A percentile compares a stretch with the other conserved stretches of the same genome.
Evolutionary conservation across 1,140 invertebrate species (phyloP).

Genomic region (Cydia fagiglandana): DNA sequence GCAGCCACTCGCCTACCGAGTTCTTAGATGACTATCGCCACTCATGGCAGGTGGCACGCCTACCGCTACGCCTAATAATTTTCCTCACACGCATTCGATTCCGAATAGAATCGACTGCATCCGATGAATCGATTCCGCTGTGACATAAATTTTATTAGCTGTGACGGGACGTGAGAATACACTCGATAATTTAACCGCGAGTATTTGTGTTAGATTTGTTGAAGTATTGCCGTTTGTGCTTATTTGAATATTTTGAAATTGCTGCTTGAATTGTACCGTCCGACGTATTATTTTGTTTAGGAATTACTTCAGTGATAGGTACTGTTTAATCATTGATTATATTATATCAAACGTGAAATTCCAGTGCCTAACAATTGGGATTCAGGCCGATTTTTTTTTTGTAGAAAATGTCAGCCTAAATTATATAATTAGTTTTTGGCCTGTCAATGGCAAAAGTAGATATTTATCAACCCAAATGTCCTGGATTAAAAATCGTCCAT

Average conservation of each 20-base stretch:
- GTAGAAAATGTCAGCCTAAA: too few species aligned
- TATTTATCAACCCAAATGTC: too few species aligned
- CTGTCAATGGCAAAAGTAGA: too few species aligned
- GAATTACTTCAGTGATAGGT: background rate
- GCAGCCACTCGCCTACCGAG: background rate
- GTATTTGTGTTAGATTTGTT: conserved; percentile 29
- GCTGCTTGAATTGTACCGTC: background rate
- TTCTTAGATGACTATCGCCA: background rate
- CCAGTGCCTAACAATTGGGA: too few species aligned
- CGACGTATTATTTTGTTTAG: background rate
- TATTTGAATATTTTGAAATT: conserved; percentile 14
- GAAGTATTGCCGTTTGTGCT: conserved; percentile 9
- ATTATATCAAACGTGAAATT: background rate
- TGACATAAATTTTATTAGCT: conserved; percentile 49
- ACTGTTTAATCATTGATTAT: background rate
- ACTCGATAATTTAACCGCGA: conserved; percentile 18
- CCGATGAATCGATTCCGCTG: conserved; percentile 36
- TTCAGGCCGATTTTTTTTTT: too few species aligned
- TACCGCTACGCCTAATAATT: conserved; percentile 19
- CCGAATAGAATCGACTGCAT: conserved; percentile 30
- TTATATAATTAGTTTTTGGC: too few species aligned
- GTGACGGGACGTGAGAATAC: conserved; percentile 50
- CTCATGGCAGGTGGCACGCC: conserved; percentile 19
- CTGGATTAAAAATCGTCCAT: too few species aligned
- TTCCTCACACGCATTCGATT: conserved; percentile 29